Evolutionary conservation across 2,113 vertebrate species (phyloP), one percentile per base, ranked within the genome.

Genomic region (Balaeniceps rex): DNA sequence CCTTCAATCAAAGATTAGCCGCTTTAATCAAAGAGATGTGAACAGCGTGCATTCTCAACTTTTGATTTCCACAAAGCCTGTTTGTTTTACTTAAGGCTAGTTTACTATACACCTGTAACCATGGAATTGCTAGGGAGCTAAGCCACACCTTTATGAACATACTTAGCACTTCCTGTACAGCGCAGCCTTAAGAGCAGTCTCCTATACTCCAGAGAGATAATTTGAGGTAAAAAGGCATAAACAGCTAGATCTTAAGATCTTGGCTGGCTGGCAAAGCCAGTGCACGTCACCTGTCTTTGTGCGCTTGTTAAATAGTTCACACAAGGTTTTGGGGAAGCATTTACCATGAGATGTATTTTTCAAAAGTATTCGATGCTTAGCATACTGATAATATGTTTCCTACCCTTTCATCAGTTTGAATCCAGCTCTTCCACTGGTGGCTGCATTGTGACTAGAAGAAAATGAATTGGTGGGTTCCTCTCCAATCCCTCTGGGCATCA

Each of bases 1-100:
- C 18, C 33, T 94, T 83, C 70, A 61, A 12, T 89, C 83, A 87
- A 74, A 94, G 86, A 63, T 33, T 52, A 87, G 51, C 74, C 75
- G 61, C 85, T 87, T 94, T 76, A 93, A 84, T 95, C 79, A 83
- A 31, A 58, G 88, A 66, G 77, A 82, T 36, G 21, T 31, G 68
- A 91, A 70, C 72, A 83, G 82, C 61, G 49, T 92, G 49, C 74
- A 64, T 92, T 93, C 89, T 94, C 95, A 92, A 12, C 85, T 96
- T 95, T 28, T 84, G 78, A 90, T 84, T 97, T 94, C 83, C 87
- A 91, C 92, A 95, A 87, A 94, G 87, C 78, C 83, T 97, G 93
- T 94, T 97, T 96, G 91, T 96, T 97, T 96, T 94, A 96, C 92
- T 95, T 87, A 86, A 94, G 95, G 94, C 76, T 44, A 93, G 61